Conservation (phyloP, 2,797 vertebrate genomes). For the Prunella strophiata region DNA sequence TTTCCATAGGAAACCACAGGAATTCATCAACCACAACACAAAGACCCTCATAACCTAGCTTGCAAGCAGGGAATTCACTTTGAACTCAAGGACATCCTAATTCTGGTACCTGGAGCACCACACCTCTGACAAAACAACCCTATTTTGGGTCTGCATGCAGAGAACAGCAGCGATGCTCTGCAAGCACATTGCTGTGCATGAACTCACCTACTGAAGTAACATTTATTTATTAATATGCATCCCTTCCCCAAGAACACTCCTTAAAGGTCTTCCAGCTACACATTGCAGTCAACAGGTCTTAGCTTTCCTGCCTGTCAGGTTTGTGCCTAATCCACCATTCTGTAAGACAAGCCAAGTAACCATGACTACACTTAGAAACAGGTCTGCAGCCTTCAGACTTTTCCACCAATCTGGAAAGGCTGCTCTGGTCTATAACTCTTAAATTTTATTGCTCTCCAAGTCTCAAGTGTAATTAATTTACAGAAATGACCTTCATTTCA, state of each 20-base stretch:
- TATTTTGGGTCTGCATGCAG: background rate
- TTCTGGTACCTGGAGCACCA: background rate
- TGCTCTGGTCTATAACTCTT: background rate
- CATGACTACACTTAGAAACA: conserved; percentile 39
- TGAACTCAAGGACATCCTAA: background rate
- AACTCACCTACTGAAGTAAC: background rate
- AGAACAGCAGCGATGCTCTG: background rate
- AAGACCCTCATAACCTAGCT: background rate
- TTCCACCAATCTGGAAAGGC: conserved; percentile 16
- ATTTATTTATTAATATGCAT: background rate
- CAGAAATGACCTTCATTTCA: background rate
- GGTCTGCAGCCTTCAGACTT: background rate
- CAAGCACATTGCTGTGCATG: background rate
- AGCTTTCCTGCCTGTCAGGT: background rate
- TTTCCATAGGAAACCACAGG: conserved; percentile 2
- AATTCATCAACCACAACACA: conserved; percentile 33
- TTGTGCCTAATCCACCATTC: background rate
- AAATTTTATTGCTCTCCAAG: background rate
- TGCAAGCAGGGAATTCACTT: background rate
- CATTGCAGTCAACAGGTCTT: background rate
- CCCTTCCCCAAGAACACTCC: background rate
- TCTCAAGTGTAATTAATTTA: conserved; percentile 33
- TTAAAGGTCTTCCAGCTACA: background rate
- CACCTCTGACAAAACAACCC: background rate
- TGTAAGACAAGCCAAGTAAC: conserved; percentile 25